Evolutionary conservation across 2,113 vertebrate species (phyloP), one percentile per base, ranked within the genome.

Genomic region (Mola mola): DNA sequence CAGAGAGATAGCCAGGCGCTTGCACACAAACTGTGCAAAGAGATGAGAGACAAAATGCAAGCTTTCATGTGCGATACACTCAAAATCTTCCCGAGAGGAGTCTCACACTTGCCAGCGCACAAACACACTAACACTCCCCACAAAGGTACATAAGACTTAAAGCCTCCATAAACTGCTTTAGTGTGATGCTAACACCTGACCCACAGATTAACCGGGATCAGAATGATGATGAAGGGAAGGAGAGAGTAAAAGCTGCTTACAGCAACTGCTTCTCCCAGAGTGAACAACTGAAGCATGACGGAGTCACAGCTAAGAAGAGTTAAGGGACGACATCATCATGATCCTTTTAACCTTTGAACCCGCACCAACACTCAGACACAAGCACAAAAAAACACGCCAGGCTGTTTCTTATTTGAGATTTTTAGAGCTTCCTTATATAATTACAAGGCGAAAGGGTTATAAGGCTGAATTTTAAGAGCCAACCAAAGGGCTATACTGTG

Each of bases 41-140:
- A 83, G 69, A 78, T 73, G 63, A 55, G 66, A 75, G 75, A 68
- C 52, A 47, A 31, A 63, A 71, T 7, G n/a, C 38, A 24, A 37
- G 52, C 85, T 91, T 86, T 90, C 68, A 87, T 90, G 66, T 87
- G 53, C 52, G 71, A 88, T 67, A 62, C 59, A 68, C 78, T 71
- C 50, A 58, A 83, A 81, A 82, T 53, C 50, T 51, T 56, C 51
- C 46, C 11, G 15, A 16, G 34, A 61, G 53, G 50, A 52, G 44
- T 37, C 42, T n/a, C 34, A 48, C 42, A 47, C 42, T 25, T 42
- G 16, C 22, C 19, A n/a, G 13, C 4, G 29, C 53, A 20, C 59
- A 44, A 22, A 6, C 0, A 6, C 29, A 47, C 19, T n/a, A n/a
- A n/a, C n/a, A 31, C 16, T 24, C 21, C 6, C 41, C 60, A 46